Evolutionary conservation across 2,113 vertebrate genomes (phyloP).

Genomic region (Orthochromis indermauri): DNA sequence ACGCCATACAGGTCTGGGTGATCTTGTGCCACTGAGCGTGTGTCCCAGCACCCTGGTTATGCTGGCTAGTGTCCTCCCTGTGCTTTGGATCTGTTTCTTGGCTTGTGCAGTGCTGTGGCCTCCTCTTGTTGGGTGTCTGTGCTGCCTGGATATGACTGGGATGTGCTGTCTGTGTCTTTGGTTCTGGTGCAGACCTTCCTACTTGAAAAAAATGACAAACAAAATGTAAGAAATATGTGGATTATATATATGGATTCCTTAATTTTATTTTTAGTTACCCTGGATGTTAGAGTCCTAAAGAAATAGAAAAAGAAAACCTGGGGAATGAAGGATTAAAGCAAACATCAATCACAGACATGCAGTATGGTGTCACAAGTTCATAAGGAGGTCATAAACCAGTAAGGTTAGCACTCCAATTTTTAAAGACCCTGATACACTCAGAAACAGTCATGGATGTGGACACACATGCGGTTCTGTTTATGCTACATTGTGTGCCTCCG

Average conservation of each 20-base stretch:
- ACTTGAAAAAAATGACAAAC: background rate
- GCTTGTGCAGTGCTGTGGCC: background rate
- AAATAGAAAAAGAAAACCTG: background rate
- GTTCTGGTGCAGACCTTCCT: background rate
- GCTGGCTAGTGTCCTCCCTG: background rate
- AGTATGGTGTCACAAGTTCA: background rate
- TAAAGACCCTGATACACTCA: background rate
- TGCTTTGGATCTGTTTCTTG: background rate
- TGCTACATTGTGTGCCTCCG: background rate
- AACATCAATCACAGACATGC: background rate
- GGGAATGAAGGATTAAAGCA: background rate
- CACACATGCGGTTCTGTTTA: constrained; percentile 6
- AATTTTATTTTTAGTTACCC: background rate
- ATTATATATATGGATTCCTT: background rate
- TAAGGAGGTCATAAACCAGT: background rate
- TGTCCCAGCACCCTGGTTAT: background rate
- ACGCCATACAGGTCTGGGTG: background rate
- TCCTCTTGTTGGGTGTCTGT: background rate
- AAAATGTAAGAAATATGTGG: background rate
- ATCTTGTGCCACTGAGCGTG: fast-evolving
- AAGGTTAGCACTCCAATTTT: background rate
- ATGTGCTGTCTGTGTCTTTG: background rate
- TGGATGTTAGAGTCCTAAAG: fast-evolving
- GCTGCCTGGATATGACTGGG: background rate
- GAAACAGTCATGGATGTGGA: background rate